Evolutionary conservation across 2,113 vertebrate species (phyloP), one percentile per base, ranked within the genome.

Genomic region (Ophiodon elongatus): DNA sequence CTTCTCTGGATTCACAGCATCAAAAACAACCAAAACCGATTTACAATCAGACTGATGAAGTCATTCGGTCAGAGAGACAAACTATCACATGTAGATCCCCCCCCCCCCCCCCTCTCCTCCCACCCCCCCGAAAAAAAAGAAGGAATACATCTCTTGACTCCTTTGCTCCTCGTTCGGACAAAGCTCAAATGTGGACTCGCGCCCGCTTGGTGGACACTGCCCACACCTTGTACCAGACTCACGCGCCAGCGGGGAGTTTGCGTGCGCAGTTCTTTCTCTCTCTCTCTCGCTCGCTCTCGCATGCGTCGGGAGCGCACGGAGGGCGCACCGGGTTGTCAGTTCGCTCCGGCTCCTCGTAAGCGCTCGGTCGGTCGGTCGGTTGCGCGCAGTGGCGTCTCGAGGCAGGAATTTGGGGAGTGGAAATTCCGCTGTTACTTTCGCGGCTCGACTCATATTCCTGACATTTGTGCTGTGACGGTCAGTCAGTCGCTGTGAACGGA

Each of bases 331-430:
- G 87, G 83, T 57, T 88, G 88, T 86, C 90, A 90, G 86, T 90
- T 35, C 14, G 80, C 89, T 82, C 84, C 84, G 84, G 88, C 76
- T 80, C 50, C 82, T 73, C 8, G 63, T 21, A n/a, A 80, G 4
- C 79, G 41, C 41, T 43, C 13, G 10, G 41, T 43, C 41, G 1
- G 41, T 43, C 11, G 41, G 8, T 39, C 37, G 83, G 27, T 69
- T 78, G 77, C 75, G 80, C 76, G 70, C 80, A 45, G 67, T 14
- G 47, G 63, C 70, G 67, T 64, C 79, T 77, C 23, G 66, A 47
- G 84, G 86, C 68, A 84, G 85, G 87, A 85, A 79, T 85, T 79
- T 50, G 72, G 72, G 89, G 90, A 92, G 93, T 89, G 91, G 86
- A 93, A 80, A 90, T 90, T 78, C 86, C 82, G 43, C 78, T 29